Conservation (phyloP, 2,797 vertebrate species). For the Myotis vivesi region DNA sequence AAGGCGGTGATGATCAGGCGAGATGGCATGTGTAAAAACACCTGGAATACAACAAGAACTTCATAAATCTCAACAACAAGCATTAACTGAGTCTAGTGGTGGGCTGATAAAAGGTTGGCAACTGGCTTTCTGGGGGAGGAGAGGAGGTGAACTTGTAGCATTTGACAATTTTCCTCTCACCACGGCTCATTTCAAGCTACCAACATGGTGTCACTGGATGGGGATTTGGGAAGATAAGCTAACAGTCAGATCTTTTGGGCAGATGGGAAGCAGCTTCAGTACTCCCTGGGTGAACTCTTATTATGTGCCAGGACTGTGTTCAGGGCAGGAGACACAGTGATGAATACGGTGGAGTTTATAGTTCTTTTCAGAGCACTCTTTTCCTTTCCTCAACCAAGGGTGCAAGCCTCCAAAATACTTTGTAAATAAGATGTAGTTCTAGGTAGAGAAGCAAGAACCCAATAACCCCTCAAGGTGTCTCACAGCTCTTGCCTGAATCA, state of each 20-base stretch:
- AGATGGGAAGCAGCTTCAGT: not conserved
- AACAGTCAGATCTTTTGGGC: not conserved
- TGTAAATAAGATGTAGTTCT: slow-evolving; percentile 16
- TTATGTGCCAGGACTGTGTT: not conserved
- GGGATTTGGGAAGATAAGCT: not conserved
- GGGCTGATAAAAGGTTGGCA: not conserved
- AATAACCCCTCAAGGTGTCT: not conserved
- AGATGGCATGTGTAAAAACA: not conserved
- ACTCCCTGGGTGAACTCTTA: not conserved
- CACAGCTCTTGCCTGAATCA: not conserved
- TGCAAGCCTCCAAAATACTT: not conserved
- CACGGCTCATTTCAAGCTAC: not conserved
- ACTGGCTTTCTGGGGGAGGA: not conserved
- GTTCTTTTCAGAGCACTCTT: not conserved
- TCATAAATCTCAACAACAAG: not conserved
- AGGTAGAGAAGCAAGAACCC: slow-evolving; percentile 44
- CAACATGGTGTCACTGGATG: not conserved
- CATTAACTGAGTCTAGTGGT: not conserved
- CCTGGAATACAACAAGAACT: not conserved
- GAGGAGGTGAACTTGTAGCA: not conserved
- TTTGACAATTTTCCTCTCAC: not conserved
- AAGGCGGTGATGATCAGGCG: not conserved
- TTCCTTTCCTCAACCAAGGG: not conserved
- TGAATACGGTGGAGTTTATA: not conserved
- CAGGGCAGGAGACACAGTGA: not conserved